Evolutionary conservation across 2,888 invertebrate species (phyloP).

Genomic region (Callosobruchus maculatus): DNA sequence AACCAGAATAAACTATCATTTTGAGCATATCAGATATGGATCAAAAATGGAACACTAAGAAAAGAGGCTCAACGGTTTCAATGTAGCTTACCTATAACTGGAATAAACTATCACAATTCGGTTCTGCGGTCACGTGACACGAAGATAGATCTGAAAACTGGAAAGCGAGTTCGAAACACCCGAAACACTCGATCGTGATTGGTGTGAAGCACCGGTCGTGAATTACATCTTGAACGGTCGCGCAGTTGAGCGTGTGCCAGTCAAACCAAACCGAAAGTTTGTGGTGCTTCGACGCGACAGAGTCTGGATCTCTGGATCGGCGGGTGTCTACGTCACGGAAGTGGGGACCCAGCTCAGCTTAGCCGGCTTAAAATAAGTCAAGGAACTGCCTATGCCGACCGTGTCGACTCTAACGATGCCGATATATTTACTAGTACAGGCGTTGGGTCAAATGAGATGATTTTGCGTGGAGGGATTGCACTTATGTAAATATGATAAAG

Average conservation of each 20-base stretch:
- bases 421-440: neutral
- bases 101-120: neutral
- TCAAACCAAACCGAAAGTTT: neutral
- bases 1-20: too few species aligned
- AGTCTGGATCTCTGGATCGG: constrained; percentile 32
- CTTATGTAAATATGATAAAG: too few species aligned
- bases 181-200: neutral
- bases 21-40: neutral
- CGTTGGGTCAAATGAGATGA: neutral
- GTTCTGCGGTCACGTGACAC: neutral
- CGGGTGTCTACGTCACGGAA: constrained; percentile 23
- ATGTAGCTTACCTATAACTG: neutral
- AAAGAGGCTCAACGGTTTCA: too few species aligned
- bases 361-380: constrained; percentile 39
- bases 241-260: neutral
- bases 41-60: neutral
- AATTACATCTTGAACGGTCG: constrained; percentile 17
- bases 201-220: constrained; percentile 10
- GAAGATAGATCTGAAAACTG: neutral
- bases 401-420: neutral
- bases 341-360: constrained; percentile 31
- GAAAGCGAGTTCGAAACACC: neutral
- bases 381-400: constrained; percentile 25
- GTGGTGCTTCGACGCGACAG: constrained; percentile 15
- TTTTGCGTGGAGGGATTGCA: too few species aligned